These are phyloP conservation scores for Beaufortia kweichowensis DNA, from an alignment of 2,113 vertebrate species.

Conservation along the genomic window DNA sequence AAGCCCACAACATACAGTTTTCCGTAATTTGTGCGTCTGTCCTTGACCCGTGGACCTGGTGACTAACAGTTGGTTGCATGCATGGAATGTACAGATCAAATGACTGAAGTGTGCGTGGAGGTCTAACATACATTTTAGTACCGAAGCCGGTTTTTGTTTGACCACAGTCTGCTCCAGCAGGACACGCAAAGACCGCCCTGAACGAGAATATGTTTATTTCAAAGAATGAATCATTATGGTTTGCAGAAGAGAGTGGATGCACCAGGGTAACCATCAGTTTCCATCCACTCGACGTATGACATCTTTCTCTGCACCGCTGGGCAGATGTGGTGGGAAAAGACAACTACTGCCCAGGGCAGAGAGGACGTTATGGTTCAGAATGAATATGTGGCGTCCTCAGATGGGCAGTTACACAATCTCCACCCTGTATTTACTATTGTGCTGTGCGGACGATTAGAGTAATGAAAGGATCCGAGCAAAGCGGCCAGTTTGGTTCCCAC, in stretches of 20 bases:
- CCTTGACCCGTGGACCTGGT: constrained; percentile 16
- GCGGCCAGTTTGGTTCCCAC: constrained; percentile 58
- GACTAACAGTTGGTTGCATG: background rate
- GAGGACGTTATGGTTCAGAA: constrained; percentile 56
- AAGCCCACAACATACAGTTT: constrained; percentile 44
- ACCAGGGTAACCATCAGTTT: constrained; percentile 46
- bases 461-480: constrained; percentile 69
- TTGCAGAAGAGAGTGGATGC: background rate
- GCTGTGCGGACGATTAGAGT: constrained; percentile 65
- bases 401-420: constrained; percentile 60
- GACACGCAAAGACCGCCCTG: constrained; percentile 9
- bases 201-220: too few species aligned
- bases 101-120: constrained; percentile 51
- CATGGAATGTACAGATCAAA: constrained; percentile 35
- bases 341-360: constrained; percentile 66
- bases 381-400: constrained; percentile 61
- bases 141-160: constrained; percentile 40
- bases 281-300: constrained; percentile 55
- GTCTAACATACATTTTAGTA: constrained; percentile 37
- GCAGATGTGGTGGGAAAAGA: constrained; percentile 51
- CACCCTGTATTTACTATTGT: constrained; percentile 71
- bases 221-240: background rate
- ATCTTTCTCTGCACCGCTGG: constrained; percentile 49
- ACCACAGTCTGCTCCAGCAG: constrained; percentile 41
- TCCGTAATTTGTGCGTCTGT: constrained; percentile 42